Percentiles rank a stretch among this genome's conserved stretches.
Conservation (phyloP, 2,113 vertebrate genomes). For the Tychaedon coryphoeus region DNA sequence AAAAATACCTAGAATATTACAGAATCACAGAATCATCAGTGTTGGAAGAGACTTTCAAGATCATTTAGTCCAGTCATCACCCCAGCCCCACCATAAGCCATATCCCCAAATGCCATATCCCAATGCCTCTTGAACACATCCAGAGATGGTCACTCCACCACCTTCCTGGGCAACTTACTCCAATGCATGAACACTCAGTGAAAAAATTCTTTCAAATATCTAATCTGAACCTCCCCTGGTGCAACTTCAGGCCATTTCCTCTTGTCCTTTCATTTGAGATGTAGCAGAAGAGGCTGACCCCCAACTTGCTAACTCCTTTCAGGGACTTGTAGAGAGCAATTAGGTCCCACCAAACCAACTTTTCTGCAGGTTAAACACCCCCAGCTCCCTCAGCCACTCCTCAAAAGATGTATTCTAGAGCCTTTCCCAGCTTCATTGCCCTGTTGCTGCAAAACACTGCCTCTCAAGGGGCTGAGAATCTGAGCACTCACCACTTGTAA, state of each 20-base stretch:
- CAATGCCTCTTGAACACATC: background rate
- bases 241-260: background rate
- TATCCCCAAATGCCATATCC: background rate
- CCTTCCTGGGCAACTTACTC: background rate
- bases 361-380: background rate
- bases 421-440: background rate
- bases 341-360: background rate
- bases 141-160: background rate
- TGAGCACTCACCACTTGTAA: background rate
- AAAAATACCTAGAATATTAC: background rate
- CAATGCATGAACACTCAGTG: background rate
- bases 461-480: background rate
- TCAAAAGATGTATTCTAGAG: background rate
- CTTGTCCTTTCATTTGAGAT: background rate
- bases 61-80: background rate
- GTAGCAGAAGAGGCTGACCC: accelerated
- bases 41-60: background rate
- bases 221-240: background rate
- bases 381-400: background rate
- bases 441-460: background rate
- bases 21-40: background rate
- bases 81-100: background rate
- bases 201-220: background rate
- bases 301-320: background rate
- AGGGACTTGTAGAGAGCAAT: background rate